Evolutionary conservation across 2,888 invertebrate genomes (phyloP).

Genomic region (Desoria tigrina): DNA sequence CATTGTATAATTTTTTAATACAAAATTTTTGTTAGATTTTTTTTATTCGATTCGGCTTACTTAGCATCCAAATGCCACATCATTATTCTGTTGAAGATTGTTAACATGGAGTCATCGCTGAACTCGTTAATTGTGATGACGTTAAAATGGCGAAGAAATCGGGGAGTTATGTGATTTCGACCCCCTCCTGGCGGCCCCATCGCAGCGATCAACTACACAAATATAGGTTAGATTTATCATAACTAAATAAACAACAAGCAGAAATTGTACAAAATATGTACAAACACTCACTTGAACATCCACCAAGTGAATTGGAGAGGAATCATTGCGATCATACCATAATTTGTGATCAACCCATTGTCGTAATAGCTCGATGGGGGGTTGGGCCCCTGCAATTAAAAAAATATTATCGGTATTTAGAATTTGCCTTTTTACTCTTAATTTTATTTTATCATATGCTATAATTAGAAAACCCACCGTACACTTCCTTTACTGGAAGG

Average conservation of each 20-base stretch:
- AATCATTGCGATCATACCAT: slow-evolving; percentile 83
- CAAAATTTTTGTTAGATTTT: too few species aligned
- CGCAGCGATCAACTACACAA: slow-evolving; percentile 69
- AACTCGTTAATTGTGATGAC: slow-evolving; percentile 85
- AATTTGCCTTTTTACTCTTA: too few species aligned
- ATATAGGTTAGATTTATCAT: slow-evolving; percentile 1
- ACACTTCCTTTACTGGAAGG: slow-evolving; percentile 82
- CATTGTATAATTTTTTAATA: too few species aligned
- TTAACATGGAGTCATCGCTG: slow-evolving; percentile 79
- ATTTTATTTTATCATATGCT: too few species aligned
- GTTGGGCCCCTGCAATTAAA: too few species aligned
- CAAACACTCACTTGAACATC: slow-evolving; percentile 63
- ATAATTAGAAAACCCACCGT: too few species aligned
- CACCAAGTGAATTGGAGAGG: slow-evolving; percentile 73
- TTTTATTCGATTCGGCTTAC: too few species aligned
- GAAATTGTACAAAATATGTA: too few species aligned
- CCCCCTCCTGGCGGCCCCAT: slow-evolving; percentile 86
- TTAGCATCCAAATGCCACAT: slow-evolving; percentile 97
- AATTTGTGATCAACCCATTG: slow-evolving; percentile 87
- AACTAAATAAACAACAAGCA: too few species aligned
- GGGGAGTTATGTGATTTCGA: slow-evolving; percentile 75
- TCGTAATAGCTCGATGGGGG: slow-evolving; percentile 86
- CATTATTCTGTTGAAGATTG: slow-evolving; percentile 87
- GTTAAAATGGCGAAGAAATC: slow-evolving; percentile 84
- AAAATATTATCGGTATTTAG: too few species aligned